phyloP scores from a whole-genome alignment of 2,113 vertebrate genomes.

The Leuciscus idus region DNA sequence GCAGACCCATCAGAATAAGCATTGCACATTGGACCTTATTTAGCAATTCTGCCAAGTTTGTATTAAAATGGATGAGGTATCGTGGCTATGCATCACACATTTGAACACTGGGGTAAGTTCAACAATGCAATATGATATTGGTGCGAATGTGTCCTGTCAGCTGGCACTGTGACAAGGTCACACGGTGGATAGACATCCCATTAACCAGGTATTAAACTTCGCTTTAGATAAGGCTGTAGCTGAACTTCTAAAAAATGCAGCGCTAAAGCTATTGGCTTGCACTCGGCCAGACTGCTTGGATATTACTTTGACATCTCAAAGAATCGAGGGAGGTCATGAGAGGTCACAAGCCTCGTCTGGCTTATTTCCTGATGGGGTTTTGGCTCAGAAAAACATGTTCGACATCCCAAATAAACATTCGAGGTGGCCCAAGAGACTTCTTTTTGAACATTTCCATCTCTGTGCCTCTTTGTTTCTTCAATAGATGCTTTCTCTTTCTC shows the following conservation, averaged over 20 bases:
- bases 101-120: conserved; percentile 24
- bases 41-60: background rate
- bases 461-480: background rate
- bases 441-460: conserved; percentile 31
- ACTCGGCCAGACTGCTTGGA: conserved; percentile 62
- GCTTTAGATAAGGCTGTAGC: conserved; percentile 78
- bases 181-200: conserved; percentile 77
- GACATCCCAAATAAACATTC: conserved; percentile 76
- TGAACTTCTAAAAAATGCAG: conserved; percentile 77
- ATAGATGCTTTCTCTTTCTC: conserved; percentile 3
- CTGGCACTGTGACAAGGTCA: conserved; percentile 62
- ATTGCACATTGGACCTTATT: background rate
- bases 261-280: conserved; percentile 73
- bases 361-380: conserved; percentile 77
- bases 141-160: conserved; percentile 67
- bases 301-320: conserved; percentile 74
- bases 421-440: conserved; percentile 66
- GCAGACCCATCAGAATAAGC: no score
- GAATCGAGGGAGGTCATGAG: conserved; percentile 73
- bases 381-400: conserved; percentile 67
- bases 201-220: conserved; percentile 81
- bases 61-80: background rate
- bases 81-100: conserved; percentile 4
- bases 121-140: conserved; percentile 40
- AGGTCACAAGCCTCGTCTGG: conserved; percentile 80